Conservation (phyloP, 2,797 vertebrate species). For the Hipposideros larvatus region DNA sequence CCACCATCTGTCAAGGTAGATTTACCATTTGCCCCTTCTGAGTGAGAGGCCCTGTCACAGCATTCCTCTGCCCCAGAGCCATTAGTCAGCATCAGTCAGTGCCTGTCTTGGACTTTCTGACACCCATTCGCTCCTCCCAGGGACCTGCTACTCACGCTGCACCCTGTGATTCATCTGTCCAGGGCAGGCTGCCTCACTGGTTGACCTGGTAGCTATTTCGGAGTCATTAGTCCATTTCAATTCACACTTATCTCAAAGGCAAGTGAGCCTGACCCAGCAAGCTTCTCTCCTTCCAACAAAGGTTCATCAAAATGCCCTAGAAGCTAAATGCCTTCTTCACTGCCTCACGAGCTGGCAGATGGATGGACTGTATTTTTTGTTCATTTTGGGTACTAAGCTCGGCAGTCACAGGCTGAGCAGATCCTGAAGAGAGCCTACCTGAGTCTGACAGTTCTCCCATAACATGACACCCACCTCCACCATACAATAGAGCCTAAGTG, state of each 20-base stretch:
- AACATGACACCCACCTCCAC: not conserved
- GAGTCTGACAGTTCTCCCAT: not conserved
- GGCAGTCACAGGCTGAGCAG: not conserved
- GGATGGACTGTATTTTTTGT: not conserved
- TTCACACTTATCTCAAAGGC: not conserved
- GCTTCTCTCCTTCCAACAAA: not conserved
- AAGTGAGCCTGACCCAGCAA: not conserved
- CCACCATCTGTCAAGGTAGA: not conserved
- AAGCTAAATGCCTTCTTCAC: not conserved
- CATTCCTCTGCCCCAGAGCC: not conserved
- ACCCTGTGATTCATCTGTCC: not conserved
- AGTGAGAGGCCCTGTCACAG: not conserved
- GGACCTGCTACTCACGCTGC: not conserved
- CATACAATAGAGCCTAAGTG: not conserved
- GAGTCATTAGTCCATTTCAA: constrained; percentile 24
- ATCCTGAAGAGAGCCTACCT: not conserved
- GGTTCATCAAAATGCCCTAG: not conserved
- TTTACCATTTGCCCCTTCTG: not conserved
- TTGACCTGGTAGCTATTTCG: not conserved
- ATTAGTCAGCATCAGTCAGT: not conserved
- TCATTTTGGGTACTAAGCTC: not conserved
- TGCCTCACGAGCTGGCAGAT: constrained; percentile 15
- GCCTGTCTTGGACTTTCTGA: not conserved
- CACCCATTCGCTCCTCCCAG: not conserved
- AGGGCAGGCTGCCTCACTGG: not conserved